Percentiles rank a stretch among this genome's conserved stretches.
phyloP scores from a whole-genome alignment of 2,113 vertebrate species.

The Megaceryle maxima region DNA sequence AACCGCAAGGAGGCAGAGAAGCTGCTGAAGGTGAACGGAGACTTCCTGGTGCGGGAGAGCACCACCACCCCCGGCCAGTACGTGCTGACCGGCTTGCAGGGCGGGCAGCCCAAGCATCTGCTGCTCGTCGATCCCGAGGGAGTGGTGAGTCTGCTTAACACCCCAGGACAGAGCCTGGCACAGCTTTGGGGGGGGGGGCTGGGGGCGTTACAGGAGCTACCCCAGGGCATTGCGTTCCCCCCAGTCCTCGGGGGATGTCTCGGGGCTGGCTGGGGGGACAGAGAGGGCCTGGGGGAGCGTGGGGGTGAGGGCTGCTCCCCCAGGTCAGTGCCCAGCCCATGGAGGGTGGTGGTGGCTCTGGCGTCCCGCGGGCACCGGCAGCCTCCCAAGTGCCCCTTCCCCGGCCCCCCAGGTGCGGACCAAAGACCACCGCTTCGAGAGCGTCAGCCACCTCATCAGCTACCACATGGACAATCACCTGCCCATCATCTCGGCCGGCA shows the following conservation, averaged over 20 bases:
- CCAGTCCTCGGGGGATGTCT: not conserved
- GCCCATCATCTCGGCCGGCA: constrained; percentile 96
- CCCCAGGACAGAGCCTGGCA: not conserved
- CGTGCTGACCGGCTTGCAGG: constrained; percentile 93
- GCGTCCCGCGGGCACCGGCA: accelerated
- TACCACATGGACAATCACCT: constrained; percentile 99
- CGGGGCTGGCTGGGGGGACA: not conserved
- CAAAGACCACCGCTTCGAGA: constrained; percentile 96
- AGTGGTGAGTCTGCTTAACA: constrained; percentile 79
- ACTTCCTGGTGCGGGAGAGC: constrained; percentile 96
- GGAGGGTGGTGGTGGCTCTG: not conserved
- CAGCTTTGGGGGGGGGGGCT: accelerated
- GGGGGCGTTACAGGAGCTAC: not conserved
- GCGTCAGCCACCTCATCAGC: constrained; percentile 96
- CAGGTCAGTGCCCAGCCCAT: not conserved
- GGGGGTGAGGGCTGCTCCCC: not conserved
- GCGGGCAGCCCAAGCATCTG: constrained; percentile 92
- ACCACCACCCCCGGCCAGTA: constrained; percentile 94
- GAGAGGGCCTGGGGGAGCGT: not conserved
- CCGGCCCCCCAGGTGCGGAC: constrained; percentile 83
- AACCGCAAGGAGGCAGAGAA: constrained; percentile 90
- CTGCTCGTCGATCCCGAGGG: constrained; percentile 96
- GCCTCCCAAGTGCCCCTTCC: not conserved
- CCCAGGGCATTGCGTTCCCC: not conserved
- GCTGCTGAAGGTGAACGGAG: constrained; percentile 87